These are phyloP conservation scores for Anthrax anthrax DNA, from an alignment of 2,888 invertebrate species.

Conservation along the genomic window DNA sequence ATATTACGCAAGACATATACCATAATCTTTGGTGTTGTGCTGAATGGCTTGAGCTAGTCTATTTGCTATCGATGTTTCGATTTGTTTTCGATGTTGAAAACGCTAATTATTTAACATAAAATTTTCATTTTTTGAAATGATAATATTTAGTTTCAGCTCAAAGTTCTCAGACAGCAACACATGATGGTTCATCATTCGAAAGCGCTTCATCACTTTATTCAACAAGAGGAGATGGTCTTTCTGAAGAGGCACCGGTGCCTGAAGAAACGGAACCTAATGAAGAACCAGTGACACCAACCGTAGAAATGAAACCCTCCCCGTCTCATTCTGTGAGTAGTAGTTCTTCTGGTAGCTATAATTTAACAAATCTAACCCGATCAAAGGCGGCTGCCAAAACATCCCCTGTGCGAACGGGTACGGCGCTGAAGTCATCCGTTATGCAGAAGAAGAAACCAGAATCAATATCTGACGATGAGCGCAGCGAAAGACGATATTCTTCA, in stretches of 20 bases:
- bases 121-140: neutral
- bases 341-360: conserved; percentile 43
- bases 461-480: conserved; percentile 52
- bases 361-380: conserved; percentile 26
- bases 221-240: conserved; percentile 52
- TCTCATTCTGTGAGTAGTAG: conserved; percentile 43
- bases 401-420: conserved; percentile 6
- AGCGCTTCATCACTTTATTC: conserved; percentile 72
- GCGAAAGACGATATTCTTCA: conserved; percentile 52
- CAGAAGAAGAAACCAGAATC: conserved; percentile 39
- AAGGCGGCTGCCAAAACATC: conserved; percentile 11
- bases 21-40: conserved; percentile 30
- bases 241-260: conserved; percentile 43
- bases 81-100: no score
- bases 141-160: conserved; percentile 29
- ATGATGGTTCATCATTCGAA: conserved; percentile 76
- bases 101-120: no score
- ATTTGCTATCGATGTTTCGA: neutral
- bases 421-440: conserved; percentile 3
- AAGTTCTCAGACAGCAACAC: conserved; percentile 40
- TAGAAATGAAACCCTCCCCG: conserved; percentile 27
- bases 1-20: neutral
- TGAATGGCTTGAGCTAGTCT: conserved; percentile 21
- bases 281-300: neutral
- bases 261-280: neutral